These are phyloP conservation scores for Melieria crassipennis DNA, from an alignment of 2,888 invertebrate genomes.

Conservation along the genomic window DNA sequence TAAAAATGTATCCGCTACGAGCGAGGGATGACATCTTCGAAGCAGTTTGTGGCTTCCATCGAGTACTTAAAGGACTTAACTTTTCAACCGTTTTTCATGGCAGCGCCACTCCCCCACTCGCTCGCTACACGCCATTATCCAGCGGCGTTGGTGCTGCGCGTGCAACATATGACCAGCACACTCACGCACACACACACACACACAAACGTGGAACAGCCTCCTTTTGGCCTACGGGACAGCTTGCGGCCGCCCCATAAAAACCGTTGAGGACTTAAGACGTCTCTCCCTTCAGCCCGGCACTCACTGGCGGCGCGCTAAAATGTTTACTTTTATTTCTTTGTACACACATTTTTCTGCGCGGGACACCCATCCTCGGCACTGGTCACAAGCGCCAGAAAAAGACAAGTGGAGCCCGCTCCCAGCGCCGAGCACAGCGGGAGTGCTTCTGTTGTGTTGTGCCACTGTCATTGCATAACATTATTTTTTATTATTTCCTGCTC, in stretches of 20 bases:
- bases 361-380: constrained; percentile 5
- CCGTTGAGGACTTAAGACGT: no score
- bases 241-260: neutral
- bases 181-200: no score
- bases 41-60: neutral
- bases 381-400: neutral
- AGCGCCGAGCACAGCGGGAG: constrained; percentile 18
- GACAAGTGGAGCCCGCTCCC: neutral
- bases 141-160: neutral
- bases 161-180: no score
- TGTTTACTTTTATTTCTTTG: neutral
- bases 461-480: constrained; percentile 19
- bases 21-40: no score
- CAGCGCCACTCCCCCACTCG: neutral
- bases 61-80: constrained; percentile 19
- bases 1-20: no score
- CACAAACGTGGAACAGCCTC: neutral
- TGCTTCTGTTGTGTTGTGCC: constrained; percentile 15
- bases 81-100: neutral
- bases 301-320: neutral
- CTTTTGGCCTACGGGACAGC: no score
- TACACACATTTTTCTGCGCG: neutral
- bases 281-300: neutral
- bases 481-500: constrained; percentile 21
- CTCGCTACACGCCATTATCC: neutral